Evolutionary conservation across 1,140 invertebrate genomes (phyloP).

Genomic region (Caerostris extrusa): DNA sequence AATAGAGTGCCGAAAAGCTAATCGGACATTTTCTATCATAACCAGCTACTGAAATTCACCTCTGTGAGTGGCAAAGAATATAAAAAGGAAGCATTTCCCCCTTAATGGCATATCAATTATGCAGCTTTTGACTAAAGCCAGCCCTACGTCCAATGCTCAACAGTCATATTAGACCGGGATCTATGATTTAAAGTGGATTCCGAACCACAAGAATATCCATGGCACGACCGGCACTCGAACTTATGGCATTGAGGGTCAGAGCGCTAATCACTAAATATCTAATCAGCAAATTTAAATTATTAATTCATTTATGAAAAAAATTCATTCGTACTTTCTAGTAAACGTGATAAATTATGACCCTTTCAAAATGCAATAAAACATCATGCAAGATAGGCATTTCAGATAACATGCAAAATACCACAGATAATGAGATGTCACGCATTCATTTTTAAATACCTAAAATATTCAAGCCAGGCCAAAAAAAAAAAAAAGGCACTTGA

Average conservation of each 20-base stretch:
- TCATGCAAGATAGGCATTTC: neutral
- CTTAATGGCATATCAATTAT: conserved; percentile 24
- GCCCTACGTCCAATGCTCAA: too few relatives aligned
- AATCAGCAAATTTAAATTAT: too few relatives aligned
- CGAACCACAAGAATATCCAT: too few relatives aligned
- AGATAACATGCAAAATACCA: neutral
- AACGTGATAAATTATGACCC: too few relatives aligned
- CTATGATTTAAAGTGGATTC: too few relatives aligned
- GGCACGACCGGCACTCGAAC: too few relatives aligned
- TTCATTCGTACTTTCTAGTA: too few relatives aligned
- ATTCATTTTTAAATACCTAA: neutral
- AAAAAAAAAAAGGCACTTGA: neutral
- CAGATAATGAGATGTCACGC: neutral
- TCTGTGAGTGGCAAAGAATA: neutral
- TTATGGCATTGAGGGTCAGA: too few relatives aligned
- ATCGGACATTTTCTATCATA: neutral
- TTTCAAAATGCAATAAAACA: neutral
- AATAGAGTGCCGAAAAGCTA: neutral
- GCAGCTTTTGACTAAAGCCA: neutral
- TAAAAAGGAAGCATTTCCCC: neutral
- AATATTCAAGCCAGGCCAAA: neutral
- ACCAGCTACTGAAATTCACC: neutral
- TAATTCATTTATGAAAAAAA: too few relatives aligned
- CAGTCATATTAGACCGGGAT: too few relatives aligned
- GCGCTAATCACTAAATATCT: too few relatives aligned